Percentiles rank a stretch among this genome's conserved stretches.
Conservation (phyloP, 2,113 vertebrate genomes). For the Gadus macrocephalus region DNA sequence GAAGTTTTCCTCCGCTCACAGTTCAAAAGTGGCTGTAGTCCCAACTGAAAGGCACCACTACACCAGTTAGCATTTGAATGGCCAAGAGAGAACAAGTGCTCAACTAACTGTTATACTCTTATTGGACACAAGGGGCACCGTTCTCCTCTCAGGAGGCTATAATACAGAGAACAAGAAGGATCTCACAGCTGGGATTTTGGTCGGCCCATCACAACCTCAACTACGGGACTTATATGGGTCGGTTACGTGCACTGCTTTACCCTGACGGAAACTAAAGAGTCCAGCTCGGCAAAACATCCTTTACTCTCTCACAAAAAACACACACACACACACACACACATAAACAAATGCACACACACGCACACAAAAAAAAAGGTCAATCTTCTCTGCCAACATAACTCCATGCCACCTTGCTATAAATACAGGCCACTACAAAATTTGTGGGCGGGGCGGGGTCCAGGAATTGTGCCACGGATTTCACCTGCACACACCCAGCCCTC, state of each 20-base stretch:
- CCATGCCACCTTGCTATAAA: too few relatives aligned
- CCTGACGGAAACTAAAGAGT: constrained; percentile 46
- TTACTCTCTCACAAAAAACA: background rate
- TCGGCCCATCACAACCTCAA: background rate
- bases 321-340: constrained; percentile 23
- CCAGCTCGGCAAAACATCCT: constrained; percentile 29
- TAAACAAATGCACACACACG: constrained; percentile 1
- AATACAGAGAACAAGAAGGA: constrained; percentile 34
- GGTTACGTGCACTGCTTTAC: constrained; percentile 7
- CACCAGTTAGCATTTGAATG: constrained; percentile 35
- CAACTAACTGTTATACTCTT: constrained; percentile 27
- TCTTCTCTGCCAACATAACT: background rate
- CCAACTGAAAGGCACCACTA: constrained; percentile 24
- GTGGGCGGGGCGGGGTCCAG: constrained; percentile 28
- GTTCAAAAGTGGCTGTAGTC: constrained; percentile 19
- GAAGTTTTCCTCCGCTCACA: constrained; percentile 22
- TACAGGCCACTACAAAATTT: background rate
- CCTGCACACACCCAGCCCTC: constrained; percentile 6
- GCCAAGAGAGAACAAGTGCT: constrained; percentile 24
- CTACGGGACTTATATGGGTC: constrained; percentile 22
- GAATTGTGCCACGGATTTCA: constrained; percentile 53
- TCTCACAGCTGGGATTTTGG: constrained; percentile 10
- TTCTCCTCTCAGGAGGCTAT: constrained; percentile 35
- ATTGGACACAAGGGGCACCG: constrained; percentile 26
- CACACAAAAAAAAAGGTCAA: constrained; percentile 10